Conservation (phyloP, 2,113 vertebrate genomes). For the Antidorcas marsupialis region DNA sequence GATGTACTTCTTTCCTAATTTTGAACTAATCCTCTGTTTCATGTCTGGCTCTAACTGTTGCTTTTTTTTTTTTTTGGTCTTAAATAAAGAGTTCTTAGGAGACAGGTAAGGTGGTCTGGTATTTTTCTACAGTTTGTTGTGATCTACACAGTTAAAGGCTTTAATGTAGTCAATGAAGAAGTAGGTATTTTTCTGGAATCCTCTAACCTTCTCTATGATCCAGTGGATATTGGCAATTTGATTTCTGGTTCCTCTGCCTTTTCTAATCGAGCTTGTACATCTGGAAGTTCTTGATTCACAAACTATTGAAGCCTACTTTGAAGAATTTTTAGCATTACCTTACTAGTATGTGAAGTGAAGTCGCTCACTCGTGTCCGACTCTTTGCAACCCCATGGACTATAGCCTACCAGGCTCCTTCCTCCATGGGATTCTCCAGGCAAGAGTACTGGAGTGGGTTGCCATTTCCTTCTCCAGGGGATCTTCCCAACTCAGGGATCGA, state of each 20-base stretch:
- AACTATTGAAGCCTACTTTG: not conserved
- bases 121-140: not conserved
- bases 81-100: not conserved
- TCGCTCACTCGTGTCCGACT: accelerated
- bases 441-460: too few species aligned
- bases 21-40: not conserved
- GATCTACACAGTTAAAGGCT: not conserved
- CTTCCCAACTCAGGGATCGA: accelerated
- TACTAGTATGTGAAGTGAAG: not conserved
- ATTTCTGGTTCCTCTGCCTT: not conserved
- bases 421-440: too few species aligned
- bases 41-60: not conserved
- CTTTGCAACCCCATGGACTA: too few species aligned
- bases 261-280: not conserved
- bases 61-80: not conserved
- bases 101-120: not conserved
- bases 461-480: too few species aligned
- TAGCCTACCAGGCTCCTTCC: too few species aligned
- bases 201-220: not conserved
- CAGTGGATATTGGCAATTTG: not conserved
- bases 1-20: not conserved
- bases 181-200: not conserved
- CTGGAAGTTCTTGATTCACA: not conserved
- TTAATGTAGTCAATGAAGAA: not conserved
- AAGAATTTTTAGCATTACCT: not conserved